These are phyloP conservation scores for Rhodeus uyekii DNA, from an alignment of 2,797 vertebrate species.

Conservation along the genomic window DNA sequence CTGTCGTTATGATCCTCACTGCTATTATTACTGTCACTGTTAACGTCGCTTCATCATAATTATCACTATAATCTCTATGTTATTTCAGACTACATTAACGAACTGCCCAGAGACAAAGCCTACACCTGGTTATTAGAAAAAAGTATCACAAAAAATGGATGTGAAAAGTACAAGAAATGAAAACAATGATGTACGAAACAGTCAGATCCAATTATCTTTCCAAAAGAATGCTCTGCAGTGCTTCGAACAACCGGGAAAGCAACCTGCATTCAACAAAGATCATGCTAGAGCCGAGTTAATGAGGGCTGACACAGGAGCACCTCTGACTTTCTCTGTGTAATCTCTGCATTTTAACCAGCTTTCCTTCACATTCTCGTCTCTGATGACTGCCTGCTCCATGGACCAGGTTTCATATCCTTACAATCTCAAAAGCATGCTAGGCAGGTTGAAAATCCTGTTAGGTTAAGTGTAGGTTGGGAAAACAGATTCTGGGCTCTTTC, in stretches of 20 bases:
- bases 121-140: conserved; percentile 32
- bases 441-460: conserved; percentile 16
- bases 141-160: neutral
- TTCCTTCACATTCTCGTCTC: conserved; percentile 20
- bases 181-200: conserved; percentile 11
- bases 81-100: conserved; percentile 16
- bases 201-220: conserved; percentile 44
- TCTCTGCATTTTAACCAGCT: conserved; percentile 53
- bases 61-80: conserved; percentile 9
- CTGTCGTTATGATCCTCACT: neutral
- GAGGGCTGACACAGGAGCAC: conserved; percentile 41
- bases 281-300: conserved; percentile 38
- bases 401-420: conserved; percentile 34
- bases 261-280: conserved; percentile 26
- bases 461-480: conserved; percentile 29
- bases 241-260: neutral
- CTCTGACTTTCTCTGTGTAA: conserved; percentile 35
- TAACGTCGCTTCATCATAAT: neutral
- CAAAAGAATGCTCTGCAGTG: conserved; percentile 24
- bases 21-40: conserved; percentile 11
- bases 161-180: conserved; percentile 1
- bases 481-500: neutral
- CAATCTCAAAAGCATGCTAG: conserved; percentile 4
- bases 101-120: neutral
- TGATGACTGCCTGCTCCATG: conserved; percentile 26